phyloP scores from a whole-genome alignment of 2,113 vertebrate species.

The Saguinus midas region DNA sequence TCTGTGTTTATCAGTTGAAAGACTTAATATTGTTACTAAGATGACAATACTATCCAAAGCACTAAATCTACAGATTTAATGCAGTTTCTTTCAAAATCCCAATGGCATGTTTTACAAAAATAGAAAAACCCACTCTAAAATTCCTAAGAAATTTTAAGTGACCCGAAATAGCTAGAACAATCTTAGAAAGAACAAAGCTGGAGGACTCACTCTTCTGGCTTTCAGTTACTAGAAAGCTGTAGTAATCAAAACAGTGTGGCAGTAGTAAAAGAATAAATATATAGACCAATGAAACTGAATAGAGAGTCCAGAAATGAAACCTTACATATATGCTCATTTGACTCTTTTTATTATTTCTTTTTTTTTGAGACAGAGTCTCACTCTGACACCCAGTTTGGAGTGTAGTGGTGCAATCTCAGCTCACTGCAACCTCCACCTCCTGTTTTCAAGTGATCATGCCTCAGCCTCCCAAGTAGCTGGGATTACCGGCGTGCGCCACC shows the following conservation, averaged over 20 bases:
- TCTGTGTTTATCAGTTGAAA: not conserved
- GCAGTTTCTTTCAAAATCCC: not conserved
- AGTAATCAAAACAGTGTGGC: not conserved
- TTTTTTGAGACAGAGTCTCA: too few species aligned
- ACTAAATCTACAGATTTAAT: not conserved
- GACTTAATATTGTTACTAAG: not conserved
- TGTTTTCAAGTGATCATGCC: too few species aligned
- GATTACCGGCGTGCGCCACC: too few species aligned
- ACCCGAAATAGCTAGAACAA: not conserved
- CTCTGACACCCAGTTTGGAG: too few species aligned
- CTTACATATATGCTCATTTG: not conserved
- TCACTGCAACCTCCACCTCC: too few species aligned
- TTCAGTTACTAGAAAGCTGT: not conserved
- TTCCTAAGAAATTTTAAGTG: not conserved
- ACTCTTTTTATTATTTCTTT: not conserved
- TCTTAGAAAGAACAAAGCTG: not conserved
- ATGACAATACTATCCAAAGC: not conserved
- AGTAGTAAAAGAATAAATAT: not conserved
- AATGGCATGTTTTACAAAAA: not conserved
- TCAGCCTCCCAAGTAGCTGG: too few species aligned
- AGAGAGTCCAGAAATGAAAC: not conserved
- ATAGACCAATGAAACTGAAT: not conserved
- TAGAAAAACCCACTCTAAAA: not conserved
- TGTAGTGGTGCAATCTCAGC: too few species aligned
- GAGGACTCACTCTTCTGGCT: not conserved